phyloP scores from a whole-genome alignment of 2,113 vertebrate genomes.

The Alectura lathami region DNA sequence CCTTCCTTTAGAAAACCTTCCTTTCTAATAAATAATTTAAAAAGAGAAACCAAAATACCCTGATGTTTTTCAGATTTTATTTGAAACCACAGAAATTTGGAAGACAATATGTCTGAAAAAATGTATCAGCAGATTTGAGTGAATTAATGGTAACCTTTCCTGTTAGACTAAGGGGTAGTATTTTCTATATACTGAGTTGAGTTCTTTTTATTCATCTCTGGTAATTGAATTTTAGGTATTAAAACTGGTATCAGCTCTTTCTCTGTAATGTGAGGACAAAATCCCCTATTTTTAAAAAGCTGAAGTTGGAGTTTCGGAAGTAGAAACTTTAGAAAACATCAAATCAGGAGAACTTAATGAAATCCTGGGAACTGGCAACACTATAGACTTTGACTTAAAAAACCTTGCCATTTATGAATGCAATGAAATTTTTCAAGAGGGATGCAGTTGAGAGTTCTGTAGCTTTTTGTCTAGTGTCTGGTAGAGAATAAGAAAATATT shows the following conservation, averaged over 20 bases:
- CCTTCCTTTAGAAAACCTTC: neutral
- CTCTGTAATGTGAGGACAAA: neutral
- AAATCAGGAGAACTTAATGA: neutral
- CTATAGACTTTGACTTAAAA: neutral
- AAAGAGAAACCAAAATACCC: neutral
- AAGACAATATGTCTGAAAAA: neutral
- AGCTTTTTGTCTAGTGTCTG: conserved; percentile 43
- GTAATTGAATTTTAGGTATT: neutral
- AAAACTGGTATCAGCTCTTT: neutral
- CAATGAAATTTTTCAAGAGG: neutral
- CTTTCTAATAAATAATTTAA: conserved; percentile 14
- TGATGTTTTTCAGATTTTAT: neutral
- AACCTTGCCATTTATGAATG: neutral
- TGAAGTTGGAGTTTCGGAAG: neutral
- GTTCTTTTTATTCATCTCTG: neutral
- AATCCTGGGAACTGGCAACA: neutral
- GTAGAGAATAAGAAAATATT: conserved; percentile 42
- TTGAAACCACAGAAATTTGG: neutral
- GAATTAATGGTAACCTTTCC: neutral
- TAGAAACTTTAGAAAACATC: neutral
- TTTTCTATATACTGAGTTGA: neutral
- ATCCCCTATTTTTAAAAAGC: neutral
- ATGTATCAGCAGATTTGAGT: neutral
- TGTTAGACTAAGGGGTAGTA: neutral
- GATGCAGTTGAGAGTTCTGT: conserved; percentile 14